phyloP scores from a whole-genome alignment of 2,797 vertebrate species.

The Dryobates pubescens region DNA sequence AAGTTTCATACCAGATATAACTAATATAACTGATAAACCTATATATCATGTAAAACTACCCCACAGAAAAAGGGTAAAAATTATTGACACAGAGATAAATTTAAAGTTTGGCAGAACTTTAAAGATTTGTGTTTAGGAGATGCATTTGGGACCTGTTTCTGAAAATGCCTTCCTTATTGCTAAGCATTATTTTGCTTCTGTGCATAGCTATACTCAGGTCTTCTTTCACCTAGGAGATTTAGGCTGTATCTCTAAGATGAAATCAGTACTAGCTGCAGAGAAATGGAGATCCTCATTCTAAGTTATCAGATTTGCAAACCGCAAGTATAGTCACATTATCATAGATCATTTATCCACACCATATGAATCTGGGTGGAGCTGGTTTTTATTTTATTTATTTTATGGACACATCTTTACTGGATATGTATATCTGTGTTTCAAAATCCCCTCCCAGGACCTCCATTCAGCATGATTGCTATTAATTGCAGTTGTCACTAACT shows the following conservation, averaged over 20 bases:
- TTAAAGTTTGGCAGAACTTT: background rate
- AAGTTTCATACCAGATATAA: background rate
- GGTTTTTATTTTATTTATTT: no score
- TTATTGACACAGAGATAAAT: background rate
- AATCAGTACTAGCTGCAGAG: background rate
- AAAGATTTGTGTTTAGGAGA: background rate
- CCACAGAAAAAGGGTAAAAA: background rate
- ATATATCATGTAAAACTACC: background rate
- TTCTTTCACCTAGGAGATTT: background rate
- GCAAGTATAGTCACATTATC: background rate
- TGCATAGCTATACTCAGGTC: background rate
- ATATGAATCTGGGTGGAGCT: background rate
- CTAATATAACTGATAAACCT: background rate
- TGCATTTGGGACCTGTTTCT: background rate
- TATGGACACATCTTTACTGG: background rate
- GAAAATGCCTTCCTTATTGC: background rate
- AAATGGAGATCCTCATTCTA: fast-evolving
- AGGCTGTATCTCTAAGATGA: background rate
- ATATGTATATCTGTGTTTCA: background rate
- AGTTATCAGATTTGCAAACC: background rate
- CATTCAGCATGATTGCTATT: background rate
- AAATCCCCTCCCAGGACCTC: background rate
- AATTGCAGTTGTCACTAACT: background rate
- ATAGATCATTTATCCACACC: background rate
- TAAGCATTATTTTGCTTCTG: background rate